Conservation (phyloP, 1,140 invertebrate genomes). For the Eueides isabella region DNA sequence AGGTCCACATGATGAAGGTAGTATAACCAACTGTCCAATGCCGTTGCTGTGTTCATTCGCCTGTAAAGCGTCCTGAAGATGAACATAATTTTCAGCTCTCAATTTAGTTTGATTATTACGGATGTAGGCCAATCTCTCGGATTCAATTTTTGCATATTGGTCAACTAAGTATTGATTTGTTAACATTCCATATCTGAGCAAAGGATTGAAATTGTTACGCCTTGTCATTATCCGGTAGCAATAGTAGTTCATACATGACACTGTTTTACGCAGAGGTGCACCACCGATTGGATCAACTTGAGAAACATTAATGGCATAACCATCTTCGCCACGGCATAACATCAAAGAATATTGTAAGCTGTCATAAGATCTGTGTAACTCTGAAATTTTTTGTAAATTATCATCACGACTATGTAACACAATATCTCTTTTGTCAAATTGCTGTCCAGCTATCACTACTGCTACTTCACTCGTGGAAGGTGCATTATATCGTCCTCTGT, state of each 20-base stretch:
- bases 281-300: slow-evolving; percentile 42
- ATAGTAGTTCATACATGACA: slow-evolving; percentile 51
- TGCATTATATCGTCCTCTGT: slow-evolving; percentile 45
- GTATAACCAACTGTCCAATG: slow-evolving; percentile 43
- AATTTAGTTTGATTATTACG: slow-evolving; percentile 76
- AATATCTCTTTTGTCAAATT: slow-evolving; percentile 48
- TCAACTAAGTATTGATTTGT: too few species aligned
- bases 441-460: slow-evolving; percentile 42
- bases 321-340: slow-evolving; percentile 45
- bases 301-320: slow-evolving; percentile 46
- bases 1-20: slow-evolving; percentile 50
- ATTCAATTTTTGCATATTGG: slow-evolving; percentile 79
- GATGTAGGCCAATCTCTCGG: slow-evolving; percentile 67
- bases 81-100: slow-evolving; percentile 76
- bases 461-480: slow-evolving; percentile 47
- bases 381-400: slow-evolving; percentile 42
- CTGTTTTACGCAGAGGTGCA: slow-evolving; percentile 45
- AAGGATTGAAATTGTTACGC: slow-evolving; percentile 46
- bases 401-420: slow-evolving; percentile 39
- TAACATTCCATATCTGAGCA: too few species aligned
- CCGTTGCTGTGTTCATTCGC: slow-evolving; percentile 35
- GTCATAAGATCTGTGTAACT: slow-evolving; percentile 46
- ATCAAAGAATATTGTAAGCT: slow-evolving; percentile 45
- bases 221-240: slow-evolving; percentile 46
- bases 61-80: slow-evolving; percentile 55